Evolutionary conservation across 2,888 invertebrate genomes (phyloP).

Genomic region (Agrochola litura): DNA sequence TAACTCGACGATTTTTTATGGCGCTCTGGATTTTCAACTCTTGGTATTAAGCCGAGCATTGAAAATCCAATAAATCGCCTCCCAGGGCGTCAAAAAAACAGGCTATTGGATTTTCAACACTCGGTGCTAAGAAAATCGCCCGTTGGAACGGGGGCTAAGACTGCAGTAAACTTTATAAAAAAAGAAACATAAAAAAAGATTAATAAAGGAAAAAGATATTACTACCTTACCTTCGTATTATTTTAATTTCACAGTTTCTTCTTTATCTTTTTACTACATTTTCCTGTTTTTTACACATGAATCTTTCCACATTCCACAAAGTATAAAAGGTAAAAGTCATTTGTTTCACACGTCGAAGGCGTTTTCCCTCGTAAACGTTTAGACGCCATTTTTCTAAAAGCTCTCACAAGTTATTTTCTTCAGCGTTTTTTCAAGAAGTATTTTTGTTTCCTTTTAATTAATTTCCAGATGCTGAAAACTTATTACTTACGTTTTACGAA

Average conservation of each 20-base stretch:
- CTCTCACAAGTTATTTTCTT: slow-evolving; percentile 17
- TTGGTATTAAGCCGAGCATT: background rate
- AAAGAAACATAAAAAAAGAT: no score
- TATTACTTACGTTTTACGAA: slow-evolving; percentile 13
- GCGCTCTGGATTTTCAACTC: background rate
- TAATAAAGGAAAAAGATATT: no score
- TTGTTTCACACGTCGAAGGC: slow-evolving; percentile 23
- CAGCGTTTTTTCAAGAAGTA: slow-evolving; percentile 23
- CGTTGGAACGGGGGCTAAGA: no score
- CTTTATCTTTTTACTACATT: background rate
- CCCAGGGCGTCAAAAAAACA: background rate
- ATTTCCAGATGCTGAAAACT: slow-evolving; percentile 15
- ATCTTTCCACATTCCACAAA: background rate
- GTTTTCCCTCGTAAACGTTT: background rate
- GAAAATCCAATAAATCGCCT: background rate
- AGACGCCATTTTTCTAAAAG: slow-evolving; percentile 24
- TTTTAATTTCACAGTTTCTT: background rate
- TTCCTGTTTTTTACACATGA: background rate
- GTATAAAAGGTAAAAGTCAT: slow-evolving; percentile 15
- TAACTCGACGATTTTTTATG: background rate
- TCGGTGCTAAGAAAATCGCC: no score
- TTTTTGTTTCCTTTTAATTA: slow-evolving; percentile 35
- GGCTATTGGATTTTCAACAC: no score
- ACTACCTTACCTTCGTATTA: background rate
- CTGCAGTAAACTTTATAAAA: no score